Conservation (phyloP, 2,888 invertebrate genomes). For the Lathronympha strigana region DNA sequence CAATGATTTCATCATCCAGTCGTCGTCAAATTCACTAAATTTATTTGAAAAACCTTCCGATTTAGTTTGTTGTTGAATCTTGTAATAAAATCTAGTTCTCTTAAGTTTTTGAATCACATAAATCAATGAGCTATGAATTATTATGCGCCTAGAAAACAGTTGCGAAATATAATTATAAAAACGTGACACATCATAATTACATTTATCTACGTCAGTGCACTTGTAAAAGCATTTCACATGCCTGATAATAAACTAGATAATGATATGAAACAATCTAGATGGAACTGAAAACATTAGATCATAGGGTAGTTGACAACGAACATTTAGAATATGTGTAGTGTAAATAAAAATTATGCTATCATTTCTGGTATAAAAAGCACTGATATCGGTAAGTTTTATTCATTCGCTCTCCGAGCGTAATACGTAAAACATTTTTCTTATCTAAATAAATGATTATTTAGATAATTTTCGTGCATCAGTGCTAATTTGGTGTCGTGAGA, state of each 20-base stretch:
- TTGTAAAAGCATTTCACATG: slow-evolving; percentile 21
- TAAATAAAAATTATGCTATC: slow-evolving; percentile 11
- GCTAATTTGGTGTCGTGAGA: slow-evolving; percentile 5
- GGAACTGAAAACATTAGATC: slow-evolving; percentile 26
- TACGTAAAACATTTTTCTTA: slow-evolving; percentile 10
- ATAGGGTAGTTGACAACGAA: slow-evolving; percentile 9
- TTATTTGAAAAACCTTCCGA: no score
- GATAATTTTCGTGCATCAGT: slow-evolving; percentile 14
- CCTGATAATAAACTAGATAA: slow-evolving; percentile 19
- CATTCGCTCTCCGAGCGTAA: slow-evolving; percentile 7
- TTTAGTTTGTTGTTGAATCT: no score
- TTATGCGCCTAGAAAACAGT: neutral
- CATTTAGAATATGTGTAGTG: slow-evolving; percentile 7
- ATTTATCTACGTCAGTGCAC: slow-evolving; percentile 10
- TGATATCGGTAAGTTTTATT: neutral
- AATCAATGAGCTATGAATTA: no score
- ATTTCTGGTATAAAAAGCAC: slow-evolving; percentile 25
- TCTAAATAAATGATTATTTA: slow-evolving; percentile 12
- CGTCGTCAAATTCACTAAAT: no score
- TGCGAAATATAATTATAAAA: neutral
- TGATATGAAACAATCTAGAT: slow-evolving; percentile 8
- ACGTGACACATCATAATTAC: slow-evolving; percentile 1
- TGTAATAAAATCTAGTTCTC: neutral
- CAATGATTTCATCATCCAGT: no score
- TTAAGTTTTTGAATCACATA: neutral